A percentile compares a stretch with the other conserved stretches of the same genome.
These are phyloP conservation scores for Paradisaea rubra DNA, from an alignment of 2,113 vertebrate genomes.

Conservation along the genomic window DNA sequence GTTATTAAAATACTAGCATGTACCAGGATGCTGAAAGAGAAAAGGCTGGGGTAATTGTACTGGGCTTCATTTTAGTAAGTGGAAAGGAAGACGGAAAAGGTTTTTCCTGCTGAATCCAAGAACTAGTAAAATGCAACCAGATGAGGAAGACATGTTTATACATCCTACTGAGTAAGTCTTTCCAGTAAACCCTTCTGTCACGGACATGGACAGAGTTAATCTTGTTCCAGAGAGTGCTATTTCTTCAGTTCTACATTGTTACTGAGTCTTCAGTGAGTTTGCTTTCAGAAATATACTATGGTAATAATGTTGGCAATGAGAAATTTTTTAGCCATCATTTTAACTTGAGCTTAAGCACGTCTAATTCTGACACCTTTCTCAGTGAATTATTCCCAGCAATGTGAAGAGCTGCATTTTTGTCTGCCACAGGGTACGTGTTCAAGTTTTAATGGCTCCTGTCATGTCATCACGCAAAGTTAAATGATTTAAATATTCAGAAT, in stretches of 20 bases:
- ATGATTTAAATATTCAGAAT: constrained; percentile 40
- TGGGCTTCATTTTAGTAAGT: not conserved
- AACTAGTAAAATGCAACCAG: not conserved
- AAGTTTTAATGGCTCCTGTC: constrained; percentile 21
- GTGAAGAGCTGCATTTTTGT: not conserved
- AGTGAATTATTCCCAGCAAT: not conserved
- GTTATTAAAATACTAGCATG: not conserved
- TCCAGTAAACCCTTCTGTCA: not conserved
- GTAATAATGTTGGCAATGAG: not conserved
- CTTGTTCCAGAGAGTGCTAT: not conserved
- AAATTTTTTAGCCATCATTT: constrained; percentile 1
- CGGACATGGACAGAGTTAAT: not conserved
- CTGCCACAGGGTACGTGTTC: not conserved
- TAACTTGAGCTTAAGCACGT: not conserved
- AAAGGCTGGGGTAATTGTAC: not conserved
- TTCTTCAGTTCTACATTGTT: not conserved
- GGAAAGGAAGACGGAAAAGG: not conserved
- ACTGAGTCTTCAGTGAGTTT: not conserved
- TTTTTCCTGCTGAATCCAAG: not conserved
- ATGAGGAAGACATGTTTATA: not conserved
- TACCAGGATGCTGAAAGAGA: not conserved
- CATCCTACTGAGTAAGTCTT: not conserved
- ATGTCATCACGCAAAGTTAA: constrained; percentile 28
- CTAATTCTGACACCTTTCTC: constrained; percentile 1
- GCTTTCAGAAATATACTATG: not conserved